phyloP scores from a whole-genome alignment of 2,797 vertebrate species.

The Mastacembelus armatus region DNA sequence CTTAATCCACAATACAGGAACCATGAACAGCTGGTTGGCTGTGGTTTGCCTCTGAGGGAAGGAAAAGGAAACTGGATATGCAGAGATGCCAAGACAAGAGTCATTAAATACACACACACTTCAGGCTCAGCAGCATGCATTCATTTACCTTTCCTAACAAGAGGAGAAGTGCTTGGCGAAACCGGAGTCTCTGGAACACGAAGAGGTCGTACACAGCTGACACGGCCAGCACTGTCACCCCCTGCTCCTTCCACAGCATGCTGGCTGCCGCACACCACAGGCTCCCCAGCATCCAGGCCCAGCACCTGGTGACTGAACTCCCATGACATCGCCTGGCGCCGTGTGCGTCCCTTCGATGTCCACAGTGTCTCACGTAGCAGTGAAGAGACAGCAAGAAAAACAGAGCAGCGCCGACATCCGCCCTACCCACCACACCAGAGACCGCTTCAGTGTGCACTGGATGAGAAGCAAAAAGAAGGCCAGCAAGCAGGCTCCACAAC shows the following conservation, averaged over 20 bases:
- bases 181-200: slow-evolving; percentile 90
- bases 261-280: slow-evolving; percentile 91
- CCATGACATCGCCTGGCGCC: slow-evolving; percentile 2
- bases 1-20: slow-evolving; percentile 50
- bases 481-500: slow-evolving; percentile 91
- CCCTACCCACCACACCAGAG: slow-evolving; percentile 91
- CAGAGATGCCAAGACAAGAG: slow-evolving; percentile 23
- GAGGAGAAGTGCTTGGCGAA: slow-evolving; percentile 85
- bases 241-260: slow-evolving; percentile 98
- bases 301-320: slow-evolving; percentile 65
- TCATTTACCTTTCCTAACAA: slow-evolving; percentile 90
- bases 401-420: slow-evolving; percentile 91
- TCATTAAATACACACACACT: slow-evolving; percentile 38
- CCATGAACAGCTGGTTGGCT: slow-evolving; percentile 50
- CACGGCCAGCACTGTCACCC: slow-evolving; percentile 93
- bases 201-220: slow-evolving; percentile 93
- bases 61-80: slow-evolving; percentile 60
- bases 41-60: slow-evolving; percentile 49
- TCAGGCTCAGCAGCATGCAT: slow-evolving; percentile 72
- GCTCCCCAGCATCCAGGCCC: slow-evolving; percentile 91
- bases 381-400: slow-evolving; percentile 92
- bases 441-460: slow-evolving; percentile 94
- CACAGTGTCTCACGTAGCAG: slow-evolving; percentile 91
- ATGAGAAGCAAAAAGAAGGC: slow-evolving; percentile 91
- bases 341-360: slow-evolving; percentile 64